phyloP scores from a whole-genome alignment of 30 jellyfish, hydroid and myxozoan genomes.

The Nemopilema nomurai region DNA sequence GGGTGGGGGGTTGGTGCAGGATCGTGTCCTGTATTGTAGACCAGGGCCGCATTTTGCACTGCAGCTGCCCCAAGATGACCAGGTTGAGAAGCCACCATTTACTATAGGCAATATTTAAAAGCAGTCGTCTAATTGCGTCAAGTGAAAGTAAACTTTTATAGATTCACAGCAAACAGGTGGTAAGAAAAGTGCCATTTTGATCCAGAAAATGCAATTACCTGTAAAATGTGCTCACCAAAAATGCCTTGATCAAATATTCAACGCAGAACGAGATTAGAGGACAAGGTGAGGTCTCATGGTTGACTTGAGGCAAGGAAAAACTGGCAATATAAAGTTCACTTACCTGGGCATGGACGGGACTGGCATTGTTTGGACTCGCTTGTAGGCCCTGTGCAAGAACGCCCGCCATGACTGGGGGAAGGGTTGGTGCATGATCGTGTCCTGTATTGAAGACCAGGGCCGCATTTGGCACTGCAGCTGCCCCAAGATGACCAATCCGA shows the following conservation, averaged over 20 bases:
- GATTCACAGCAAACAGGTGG: no score
- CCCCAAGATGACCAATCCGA: constrained; percentile 67
- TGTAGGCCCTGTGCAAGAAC: constrained; percentile 34
- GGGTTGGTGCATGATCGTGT: constrained; percentile 68
- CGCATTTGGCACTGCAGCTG: constrained; percentile 41
- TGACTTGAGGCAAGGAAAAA: no score
- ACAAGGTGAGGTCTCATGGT: no score
- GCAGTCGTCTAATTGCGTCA: no score
- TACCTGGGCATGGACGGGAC: constrained; percentile 65
- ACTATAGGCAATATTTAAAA: constrained; percentile 8
- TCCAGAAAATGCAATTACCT: no score
- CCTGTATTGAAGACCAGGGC: constrained; percentile 54
- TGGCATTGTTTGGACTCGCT: constrained; percentile 38
- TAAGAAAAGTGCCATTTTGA: no score
- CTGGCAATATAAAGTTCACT: no score
- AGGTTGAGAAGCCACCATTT: constrained; percentile 63
- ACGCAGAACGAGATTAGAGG: no score
- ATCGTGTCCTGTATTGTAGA: constrained; percentile 36
- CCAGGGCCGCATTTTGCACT: constrained; percentile 72
- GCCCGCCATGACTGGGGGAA: constrained; percentile 48
- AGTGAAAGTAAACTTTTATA: no score
- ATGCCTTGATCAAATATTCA: no score
- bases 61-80: constrained; percentile 72
- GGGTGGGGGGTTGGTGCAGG: constrained; percentile 69
- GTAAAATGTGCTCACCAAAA: no score